Conservation (phyloP, 2,113 vertebrate genomes). For the Anguilla rostrata region DNA sequence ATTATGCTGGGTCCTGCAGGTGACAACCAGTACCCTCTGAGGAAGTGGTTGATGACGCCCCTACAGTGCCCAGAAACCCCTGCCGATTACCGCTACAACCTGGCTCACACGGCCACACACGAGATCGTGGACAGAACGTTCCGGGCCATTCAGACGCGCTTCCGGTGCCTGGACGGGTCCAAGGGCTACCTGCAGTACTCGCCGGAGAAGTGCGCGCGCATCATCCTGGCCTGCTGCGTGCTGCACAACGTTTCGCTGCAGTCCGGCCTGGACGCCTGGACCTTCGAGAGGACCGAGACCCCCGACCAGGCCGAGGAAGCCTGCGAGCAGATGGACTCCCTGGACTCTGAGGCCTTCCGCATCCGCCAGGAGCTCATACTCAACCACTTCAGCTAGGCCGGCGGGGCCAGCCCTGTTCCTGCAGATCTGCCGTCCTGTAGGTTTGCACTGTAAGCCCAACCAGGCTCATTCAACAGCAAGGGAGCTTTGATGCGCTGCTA, state of each 20-base stretch:
- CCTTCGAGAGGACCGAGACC: slow-evolving; percentile 70
- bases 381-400: slow-evolving; percentile 80
- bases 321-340: slow-evolving; percentile 74
- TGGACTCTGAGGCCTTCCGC: slow-evolving; percentile 80
- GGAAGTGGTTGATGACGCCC: slow-evolving; percentile 90
- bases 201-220: slow-evolving; percentile 89
- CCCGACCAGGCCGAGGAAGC: slow-evolving; percentile 78
- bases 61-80: slow-evolving; percentile 80
- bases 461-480: no score
- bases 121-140: slow-evolving; percentile 85
- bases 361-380: slow-evolving; percentile 80
- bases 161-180: slow-evolving; percentile 89
- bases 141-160: slow-evolving; percentile 83
- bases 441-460: no score
- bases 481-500: no score
- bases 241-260: slow-evolving; percentile 92
- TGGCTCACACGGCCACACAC: slow-evolving; percentile 84
- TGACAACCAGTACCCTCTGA: slow-evolving; percentile 81
- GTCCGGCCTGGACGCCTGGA: slow-evolving; percentile 87
- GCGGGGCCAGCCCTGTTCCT: no score
- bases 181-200: slow-evolving; percentile 93
- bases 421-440: background rate
- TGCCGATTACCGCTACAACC: slow-evolving; percentile 84
- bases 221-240: slow-evolving; percentile 91
- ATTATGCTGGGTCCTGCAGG: slow-evolving; percentile 60